Base-by-base conservation (phyloP, 2,888 invertebrate genomes). In the Orchesellides sinensis region DNA sequence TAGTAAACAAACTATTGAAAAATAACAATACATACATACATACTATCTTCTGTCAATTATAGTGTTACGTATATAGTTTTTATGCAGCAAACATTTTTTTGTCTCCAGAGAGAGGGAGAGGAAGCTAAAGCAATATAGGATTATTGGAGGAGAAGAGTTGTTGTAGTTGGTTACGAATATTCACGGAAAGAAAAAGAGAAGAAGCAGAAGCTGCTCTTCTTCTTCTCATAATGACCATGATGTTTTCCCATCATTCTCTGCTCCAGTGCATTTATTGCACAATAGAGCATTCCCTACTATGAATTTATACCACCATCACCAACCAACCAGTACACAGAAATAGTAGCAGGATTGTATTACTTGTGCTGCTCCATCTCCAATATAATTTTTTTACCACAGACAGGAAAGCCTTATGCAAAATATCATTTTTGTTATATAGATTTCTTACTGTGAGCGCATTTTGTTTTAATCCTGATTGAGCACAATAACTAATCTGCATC, bases 191-290 rank as follows among this genome's bases (percentile, higher is more conserved):
- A 70, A 32, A 29, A 29, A 19, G 6, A 4, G 54, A 29, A 19
- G 23, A 59, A 45, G 45, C 2, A 52, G 27, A 35, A n/a, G 21
- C 21, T 29, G 32, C 27, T 32, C 35, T 29, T 72, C 27, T 2
- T 47, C 27, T n/a, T 66, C 14, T 54, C 25, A 56, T 74, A 74
- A 82, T 75, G 82, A 63, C 75, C 75, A 70, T 82, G 69, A 75
- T 75, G 69, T 82, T 82, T 82, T 82, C 82, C 82, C 82, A 82
- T 82, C 69, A 69, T 82, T 82, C 82, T 82, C 75, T 74, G 82
- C 82, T 82, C 82, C 82, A 75, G 82, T 82, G 82, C 74, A 68
- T 82, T 82, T 70, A 82, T 82, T 82, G 69, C 82, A 82, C 82
- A 82, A 82, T 82, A 69, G 75, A 25, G 35, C 25, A 2, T 35